Base-by-base conservation (phyloP, 2,888 invertebrate genomes). In the Apeira syringaria region DNA sequence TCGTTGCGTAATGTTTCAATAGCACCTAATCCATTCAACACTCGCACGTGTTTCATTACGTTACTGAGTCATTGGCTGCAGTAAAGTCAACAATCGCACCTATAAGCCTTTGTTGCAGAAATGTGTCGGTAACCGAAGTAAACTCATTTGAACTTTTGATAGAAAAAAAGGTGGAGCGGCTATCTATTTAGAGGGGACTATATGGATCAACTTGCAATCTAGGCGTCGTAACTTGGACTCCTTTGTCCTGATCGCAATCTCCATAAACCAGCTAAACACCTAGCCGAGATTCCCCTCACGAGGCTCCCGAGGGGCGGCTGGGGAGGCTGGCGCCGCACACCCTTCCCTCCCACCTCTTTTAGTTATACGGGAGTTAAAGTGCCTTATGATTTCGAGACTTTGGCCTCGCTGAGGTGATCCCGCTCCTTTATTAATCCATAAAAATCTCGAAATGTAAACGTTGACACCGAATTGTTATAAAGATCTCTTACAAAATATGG, bases 251-350 rank as follows among this genome's bases (percentile, higher is more conserved):
- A 80, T 84, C 76, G 84, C 84, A 86, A 87, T 87, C 87, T 87
- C 83, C 85, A 85, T 87, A 87, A 86, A 85, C 80, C 85, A 80
- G 84, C 83, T 84, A 85, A 86, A 86, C 85, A 85, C 83, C 86
- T 84, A 74, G 75, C 78, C 73, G 78, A 76, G 83, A 75, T 76
- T 76, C 77, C 68, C 74, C 77, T 71, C 74, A 64, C 74, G 68
- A 33, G 53, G 41, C 48, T 59, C 61, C 61, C 55, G 61, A 63
- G 59, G 59, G 57, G 41, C 28, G 50, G 53, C 47, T 52, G 48
- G 49, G 51, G 36, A 47, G 50, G 30, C 8, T 33, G 35, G 38
- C 33, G 38, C 26, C 42, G 42, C 56, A 54, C 39, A 41, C 45
- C 39, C 24, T 33, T 42, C 51, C 57, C 52, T 24, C 58, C 65